Conservation (phyloP, 2,888 invertebrate genomes). For the Idaea dimidiata region DNA sequence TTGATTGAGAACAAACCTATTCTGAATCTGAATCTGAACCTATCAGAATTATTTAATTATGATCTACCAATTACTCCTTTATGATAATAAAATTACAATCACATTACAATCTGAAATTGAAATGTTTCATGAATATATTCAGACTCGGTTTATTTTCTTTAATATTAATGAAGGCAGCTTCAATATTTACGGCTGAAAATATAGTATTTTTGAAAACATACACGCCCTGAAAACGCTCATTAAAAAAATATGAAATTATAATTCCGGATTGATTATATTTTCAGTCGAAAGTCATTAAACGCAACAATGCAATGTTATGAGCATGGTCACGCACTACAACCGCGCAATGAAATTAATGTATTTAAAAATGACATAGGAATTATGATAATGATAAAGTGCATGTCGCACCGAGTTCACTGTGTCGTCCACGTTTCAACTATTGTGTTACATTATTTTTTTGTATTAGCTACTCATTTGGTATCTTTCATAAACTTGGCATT, state of each 20-base stretch:
- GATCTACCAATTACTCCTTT: too few species aligned
- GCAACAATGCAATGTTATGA: constrained; percentile 43
- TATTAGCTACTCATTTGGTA: constrained; percentile 42
- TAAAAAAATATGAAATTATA: not conserved
- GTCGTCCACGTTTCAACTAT: constrained; percentile 58
- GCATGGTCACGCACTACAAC: constrained; percentile 54
- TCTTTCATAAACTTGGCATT: constrained; percentile 53
- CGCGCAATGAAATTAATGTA: constrained; percentile 15
- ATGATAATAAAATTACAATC: too few species aligned
- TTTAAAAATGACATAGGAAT: constrained; percentile 17
- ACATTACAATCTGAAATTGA: not conserved
- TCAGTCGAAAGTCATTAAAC: constrained; percentile 42
- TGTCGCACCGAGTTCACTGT: constrained; percentile 72
- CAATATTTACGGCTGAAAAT: constrained; percentile 41
- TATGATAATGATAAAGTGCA: constrained; percentile 47
- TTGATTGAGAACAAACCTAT: constrained; percentile 17
- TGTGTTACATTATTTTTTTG: constrained; percentile 53
- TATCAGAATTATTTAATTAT: not conserved
- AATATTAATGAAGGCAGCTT: constrained; percentile 32
- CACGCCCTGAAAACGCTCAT: constrained; percentile 1
- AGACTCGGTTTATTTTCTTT: not conserved
- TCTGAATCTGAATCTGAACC: too few species aligned
- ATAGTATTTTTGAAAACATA: constrained; percentile 6
- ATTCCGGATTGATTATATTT: constrained; percentile 29
- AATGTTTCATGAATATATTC: not conserved